These are phyloP conservation scores for Leptinotarsa tumamoca DNA, from an alignment of 2,888 invertebrate species.

Conservation along the genomic window DNA sequence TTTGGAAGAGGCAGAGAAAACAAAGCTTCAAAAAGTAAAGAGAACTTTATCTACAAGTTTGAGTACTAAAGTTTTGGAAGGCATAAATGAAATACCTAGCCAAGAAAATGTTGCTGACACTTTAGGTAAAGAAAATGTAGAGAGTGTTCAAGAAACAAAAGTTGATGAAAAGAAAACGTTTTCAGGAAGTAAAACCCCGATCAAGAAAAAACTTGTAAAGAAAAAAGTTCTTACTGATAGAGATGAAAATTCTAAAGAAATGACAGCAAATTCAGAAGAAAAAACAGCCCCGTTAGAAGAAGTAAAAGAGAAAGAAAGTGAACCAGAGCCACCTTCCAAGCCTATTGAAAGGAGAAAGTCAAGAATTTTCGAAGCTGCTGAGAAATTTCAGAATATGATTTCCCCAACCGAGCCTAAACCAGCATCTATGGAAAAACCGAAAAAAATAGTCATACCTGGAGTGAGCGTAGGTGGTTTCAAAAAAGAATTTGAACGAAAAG, in stretches of 20 bases:
- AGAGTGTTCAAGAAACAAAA: conserved; percentile 48
- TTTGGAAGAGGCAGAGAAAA: conserved; percentile 63
- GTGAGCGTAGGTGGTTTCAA: conserved; percentile 90
- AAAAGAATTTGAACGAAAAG: conserved; percentile 86
- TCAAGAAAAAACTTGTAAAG: conserved; percentile 60
- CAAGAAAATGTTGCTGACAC: conserved; percentile 59
- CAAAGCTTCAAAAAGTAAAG: conserved; percentile 61
- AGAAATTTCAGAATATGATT: conserved; percentile 75
- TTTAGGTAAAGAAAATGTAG: conserved; percentile 57
- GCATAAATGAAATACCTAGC: conserved; percentile 64
- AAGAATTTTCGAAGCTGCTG: conserved; percentile 77
- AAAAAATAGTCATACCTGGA: conserved; percentile 82
- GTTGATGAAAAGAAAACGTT: conserved; percentile 51
- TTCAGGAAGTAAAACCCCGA: conserved; percentile 55
- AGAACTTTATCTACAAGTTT: conserved; percentile 57
- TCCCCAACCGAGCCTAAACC: conserved; percentile 61
- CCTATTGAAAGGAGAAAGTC: conserved; percentile 74
- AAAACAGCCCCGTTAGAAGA: conserved; percentile 51
- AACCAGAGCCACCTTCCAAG: conserved; percentile 61
- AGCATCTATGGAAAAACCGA: conserved; percentile 71
- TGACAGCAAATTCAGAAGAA: conserved; percentile 41
- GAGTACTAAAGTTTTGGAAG: conserved; percentile 57
- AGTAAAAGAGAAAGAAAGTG: conserved; percentile 50
- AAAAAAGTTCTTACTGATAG: conserved; percentile 64
- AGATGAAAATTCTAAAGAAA: conserved; percentile 57